Conservation (phyloP, 2,888 invertebrate species). For the Sarcophaga variegata region DNA sequence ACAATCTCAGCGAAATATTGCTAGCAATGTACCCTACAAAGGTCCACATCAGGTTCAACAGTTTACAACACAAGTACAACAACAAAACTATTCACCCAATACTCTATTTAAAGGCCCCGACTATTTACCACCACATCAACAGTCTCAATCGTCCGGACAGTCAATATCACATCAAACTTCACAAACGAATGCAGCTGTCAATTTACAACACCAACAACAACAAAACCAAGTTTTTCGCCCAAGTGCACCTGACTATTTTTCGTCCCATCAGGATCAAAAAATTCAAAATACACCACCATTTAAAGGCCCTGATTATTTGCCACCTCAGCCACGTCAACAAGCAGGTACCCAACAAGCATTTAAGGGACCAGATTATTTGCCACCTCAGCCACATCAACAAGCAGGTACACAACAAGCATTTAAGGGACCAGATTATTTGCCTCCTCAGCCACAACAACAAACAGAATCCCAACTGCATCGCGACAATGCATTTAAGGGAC, state of each 20-base stretch:
- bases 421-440: slow-evolving; percentile 41
- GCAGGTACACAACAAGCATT: slow-evolving; percentile 2
- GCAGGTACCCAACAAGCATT: slow-evolving; percentile 7
- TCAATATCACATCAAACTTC: no score
- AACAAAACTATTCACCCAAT: slow-evolving; percentile 18
- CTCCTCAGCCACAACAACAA: not conserved
- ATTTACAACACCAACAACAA: not conserved
- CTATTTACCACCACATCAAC: slow-evolving; percentile 52
- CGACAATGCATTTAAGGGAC: slow-evolving; percentile 30
- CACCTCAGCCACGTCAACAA: slow-evolving; percentile 35
- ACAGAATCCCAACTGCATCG: not conserved
- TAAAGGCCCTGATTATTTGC: slow-evolving; percentile 51
- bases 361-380: slow-evolving; percentile 50
- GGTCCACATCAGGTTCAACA: no score
- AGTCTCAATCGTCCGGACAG: not conserved
- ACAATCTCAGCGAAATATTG: no score
- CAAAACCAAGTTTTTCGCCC: not conserved
- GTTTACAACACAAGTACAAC: not conserved
- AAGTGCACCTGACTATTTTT: slow-evolving; percentile 35
- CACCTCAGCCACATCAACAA: slow-evolving; percentile 34
- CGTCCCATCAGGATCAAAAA: slow-evolving; percentile 5
- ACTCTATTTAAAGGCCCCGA: slow-evolving; percentile 38
- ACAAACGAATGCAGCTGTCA: no score
- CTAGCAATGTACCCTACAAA: not conserved
- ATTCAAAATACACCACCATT: not conserved